Evolutionary conservation across 2,888 invertebrate genomes (phyloP), one percentile per base, ranked within the genome.

Genomic region (Metopia argyrocephala): DNA sequence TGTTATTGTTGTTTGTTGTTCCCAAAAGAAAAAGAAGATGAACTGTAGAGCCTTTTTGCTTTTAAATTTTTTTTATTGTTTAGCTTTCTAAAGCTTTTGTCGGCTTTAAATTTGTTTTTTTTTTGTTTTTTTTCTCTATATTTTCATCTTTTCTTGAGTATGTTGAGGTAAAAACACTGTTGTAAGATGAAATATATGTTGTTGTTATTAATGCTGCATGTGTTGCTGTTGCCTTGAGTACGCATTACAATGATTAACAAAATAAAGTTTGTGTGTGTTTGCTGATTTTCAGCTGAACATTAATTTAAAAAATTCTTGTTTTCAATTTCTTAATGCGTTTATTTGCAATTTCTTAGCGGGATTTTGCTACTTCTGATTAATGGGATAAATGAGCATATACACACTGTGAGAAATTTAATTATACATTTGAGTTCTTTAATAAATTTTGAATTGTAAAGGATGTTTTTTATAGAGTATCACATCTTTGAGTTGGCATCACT

Each of bases 161-260:
- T 52, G 52, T 45, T 52, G 7, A 5, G 45, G 28, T 50, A 38
- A 68, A 76, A 66, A 54, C 56, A 64, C 56, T 76, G 56, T 56
- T 69, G 48, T 38, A 69, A 76, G 69, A 64, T 70, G 57, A 57
- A 59, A 52, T 64, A 59, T 71, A 45, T 61, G 59, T 66, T 48
- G n/a, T 45, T 68, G 52, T 21, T 69, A 50, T 59, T 70, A 6
- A 57, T 70, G 9, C n/a, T 54, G 48, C 61, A 48, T 50, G 28
- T 3, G 18, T 71, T 38, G 28, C 20, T 46, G n/a, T n/a, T n/a
- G n/a, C n/a, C n/a, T n/a, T n/a, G n/a, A n/a, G n/a, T n/a, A n/a
- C n/a, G n/a, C n/a, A n/a, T n/a, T n/a, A 71, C 45, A 25, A 31
- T 48, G 54, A 64, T 62, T 64, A 27, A 28, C 31, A 50, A 74